phyloP scores from a whole-genome alignment of 2,797 vertebrate genomes.

The Ceyx erithaca region DNA sequence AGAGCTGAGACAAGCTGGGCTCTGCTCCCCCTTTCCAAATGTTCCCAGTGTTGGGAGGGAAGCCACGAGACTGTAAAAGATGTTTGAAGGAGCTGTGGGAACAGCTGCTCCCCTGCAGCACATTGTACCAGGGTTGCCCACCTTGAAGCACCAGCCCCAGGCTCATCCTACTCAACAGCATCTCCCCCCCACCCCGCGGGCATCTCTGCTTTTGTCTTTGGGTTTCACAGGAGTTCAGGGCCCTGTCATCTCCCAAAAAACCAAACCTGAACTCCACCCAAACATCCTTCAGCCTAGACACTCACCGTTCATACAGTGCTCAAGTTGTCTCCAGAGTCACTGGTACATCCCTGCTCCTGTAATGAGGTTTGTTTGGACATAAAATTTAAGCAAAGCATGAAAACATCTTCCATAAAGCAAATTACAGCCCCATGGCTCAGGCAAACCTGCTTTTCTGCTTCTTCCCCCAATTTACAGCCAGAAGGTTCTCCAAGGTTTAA shows the following conservation, averaged over 20 bases:
- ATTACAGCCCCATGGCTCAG: not conserved
- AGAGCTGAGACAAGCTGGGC: not conserved
- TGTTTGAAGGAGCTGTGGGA: not conserved
- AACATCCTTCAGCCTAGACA: not conserved
- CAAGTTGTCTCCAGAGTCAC: accelerated
- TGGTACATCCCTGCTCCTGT: not conserved
- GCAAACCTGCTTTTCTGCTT: not conserved
- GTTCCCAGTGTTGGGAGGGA: not conserved
- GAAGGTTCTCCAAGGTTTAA: not conserved
- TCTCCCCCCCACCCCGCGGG: not conserved
- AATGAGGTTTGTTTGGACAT: not conserved
- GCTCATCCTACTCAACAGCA: not conserved
- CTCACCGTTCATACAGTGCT: accelerated
- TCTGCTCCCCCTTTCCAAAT: slow-evolving; percentile 44
- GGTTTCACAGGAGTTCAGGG: accelerated
- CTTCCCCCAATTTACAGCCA: not conserved
- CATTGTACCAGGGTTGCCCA: not conserved
- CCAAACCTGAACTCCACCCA: not conserved
- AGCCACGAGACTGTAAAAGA: slow-evolving; percentile 11
- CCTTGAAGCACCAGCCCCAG: accelerated
- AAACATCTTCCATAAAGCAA: not conserved
- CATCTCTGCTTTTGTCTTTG: not conserved
- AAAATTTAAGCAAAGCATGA: not conserved
- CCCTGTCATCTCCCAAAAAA: not conserved
- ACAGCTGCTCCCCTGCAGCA: not conserved